A percentile compares a stretch with the other conserved stretches of the same genome.
phyloP scores from a whole-genome alignment of 2,113 vertebrate genomes.

The Ramphastos sulfuratus region DNA sequence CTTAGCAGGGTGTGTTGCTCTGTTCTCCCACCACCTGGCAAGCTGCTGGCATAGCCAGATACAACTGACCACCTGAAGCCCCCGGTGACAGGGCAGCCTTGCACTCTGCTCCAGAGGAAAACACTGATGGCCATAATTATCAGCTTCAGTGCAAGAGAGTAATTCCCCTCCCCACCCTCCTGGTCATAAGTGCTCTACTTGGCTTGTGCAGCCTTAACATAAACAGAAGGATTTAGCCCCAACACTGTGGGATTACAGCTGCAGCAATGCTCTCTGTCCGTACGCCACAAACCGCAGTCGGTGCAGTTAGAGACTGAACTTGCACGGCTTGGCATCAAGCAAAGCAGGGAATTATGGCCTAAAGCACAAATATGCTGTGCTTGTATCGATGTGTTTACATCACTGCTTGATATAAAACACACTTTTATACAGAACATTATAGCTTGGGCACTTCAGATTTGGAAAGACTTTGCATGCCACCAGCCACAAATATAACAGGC shows the following conservation, averaged over 20 bases:
- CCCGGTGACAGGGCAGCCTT: background rate
- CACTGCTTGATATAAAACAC: background rate
- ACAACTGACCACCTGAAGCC: background rate
- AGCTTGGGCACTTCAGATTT: background rate
- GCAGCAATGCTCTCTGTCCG: background rate
- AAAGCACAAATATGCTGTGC: background rate
- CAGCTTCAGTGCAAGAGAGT: background rate
- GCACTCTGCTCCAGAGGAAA: background rate
- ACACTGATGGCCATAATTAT: rapidly evolving
- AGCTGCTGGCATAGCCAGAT: background rate
- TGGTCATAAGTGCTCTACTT: background rate
- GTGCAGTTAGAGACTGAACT: background rate
- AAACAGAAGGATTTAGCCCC: background rate
- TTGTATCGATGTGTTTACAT: background rate
- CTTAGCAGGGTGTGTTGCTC: background rate
- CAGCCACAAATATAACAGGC: background rate
- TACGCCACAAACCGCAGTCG: rapidly evolving
- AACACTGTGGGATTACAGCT: rapidly evolving
- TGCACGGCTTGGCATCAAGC: background rate
- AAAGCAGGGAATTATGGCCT: background rate
- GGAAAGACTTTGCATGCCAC: background rate
- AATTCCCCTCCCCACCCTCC: rapidly evolving
- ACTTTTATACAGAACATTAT: background rate
- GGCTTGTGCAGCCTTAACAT: rapidly evolving
- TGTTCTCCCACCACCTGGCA: background rate